Percentiles rank a stretch among this genome's conserved stretches.
These are phyloP conservation scores for Callionymus lyra DNA, from an alignment of 2,113 vertebrate genomes.

Conservation along the genomic window DNA sequence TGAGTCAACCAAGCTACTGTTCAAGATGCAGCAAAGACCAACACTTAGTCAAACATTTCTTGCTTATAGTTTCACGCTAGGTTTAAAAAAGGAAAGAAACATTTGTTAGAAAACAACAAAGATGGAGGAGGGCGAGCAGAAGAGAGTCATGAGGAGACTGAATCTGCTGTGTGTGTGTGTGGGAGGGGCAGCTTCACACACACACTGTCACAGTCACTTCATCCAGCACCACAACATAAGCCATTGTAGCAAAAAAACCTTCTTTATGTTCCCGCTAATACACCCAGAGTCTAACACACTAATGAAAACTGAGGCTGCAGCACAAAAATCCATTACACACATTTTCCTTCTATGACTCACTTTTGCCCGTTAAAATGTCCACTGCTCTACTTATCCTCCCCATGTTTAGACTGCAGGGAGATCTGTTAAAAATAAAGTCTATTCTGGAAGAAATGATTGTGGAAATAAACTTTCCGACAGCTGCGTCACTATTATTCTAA, in stretches of 20 bases:
- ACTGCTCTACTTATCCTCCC: background rate
- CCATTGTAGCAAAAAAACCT: constrained; percentile 12
- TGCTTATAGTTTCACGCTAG: too few relatives aligned
- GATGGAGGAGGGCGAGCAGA: constrained; percentile 8
- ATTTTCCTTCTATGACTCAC: constrained; percentile 48
- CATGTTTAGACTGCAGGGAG: too few relatives aligned
- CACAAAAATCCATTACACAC: constrained; percentile 12
- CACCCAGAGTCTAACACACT: constrained; percentile 2
- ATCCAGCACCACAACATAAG: constrained; percentile 9
- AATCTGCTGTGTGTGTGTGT: constrained; percentile 20
- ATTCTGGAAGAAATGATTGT: too few relatives aligned
- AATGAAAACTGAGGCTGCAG: constrained; percentile 11
- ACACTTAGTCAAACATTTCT: too few relatives aligned
- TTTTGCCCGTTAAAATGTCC: constrained; percentile 30
- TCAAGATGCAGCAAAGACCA: too few relatives aligned
- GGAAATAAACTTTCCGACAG: too few relatives aligned
- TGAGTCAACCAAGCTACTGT: constrained; percentile 32
- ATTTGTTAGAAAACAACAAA: background rate
- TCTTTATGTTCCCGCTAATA: constrained; percentile 5
- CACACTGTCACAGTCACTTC: constrained; percentile 9
- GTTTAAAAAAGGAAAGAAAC: too few relatives aligned
- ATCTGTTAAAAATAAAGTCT: too few relatives aligned
- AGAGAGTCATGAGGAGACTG: constrained; percentile 24
- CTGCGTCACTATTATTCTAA: constrained; percentile 1
- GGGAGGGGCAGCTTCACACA: constrained; percentile 8